phyloP scores from a whole-genome alignment of 2,113 vertebrate species.

The Cavia aperea region DNA sequence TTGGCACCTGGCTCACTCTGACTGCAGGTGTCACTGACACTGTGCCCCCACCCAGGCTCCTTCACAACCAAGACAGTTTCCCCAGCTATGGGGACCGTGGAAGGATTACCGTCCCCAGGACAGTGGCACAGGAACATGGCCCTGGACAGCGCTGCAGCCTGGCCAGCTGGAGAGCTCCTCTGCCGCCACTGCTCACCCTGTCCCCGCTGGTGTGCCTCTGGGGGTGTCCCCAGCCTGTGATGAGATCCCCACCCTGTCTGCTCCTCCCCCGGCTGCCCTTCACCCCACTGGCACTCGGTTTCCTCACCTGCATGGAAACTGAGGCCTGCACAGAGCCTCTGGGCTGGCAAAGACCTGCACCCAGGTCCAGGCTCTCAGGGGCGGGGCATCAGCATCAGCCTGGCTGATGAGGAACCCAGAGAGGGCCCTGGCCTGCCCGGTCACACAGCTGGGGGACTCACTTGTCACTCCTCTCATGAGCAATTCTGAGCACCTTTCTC shows the following conservation, averaged over 20 bases:
- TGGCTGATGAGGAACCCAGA: background rate
- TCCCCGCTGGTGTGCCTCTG: rapidly evolving
- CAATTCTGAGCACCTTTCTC: background rate
- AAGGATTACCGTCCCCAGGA: background rate
- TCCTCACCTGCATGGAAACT: background rate
- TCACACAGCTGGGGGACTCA: background rate
- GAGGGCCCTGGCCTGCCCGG: background rate
- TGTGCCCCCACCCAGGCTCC: background rate
- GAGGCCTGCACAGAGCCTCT: background rate
- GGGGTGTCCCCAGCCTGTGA: background rate
- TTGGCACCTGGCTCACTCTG: background rate
- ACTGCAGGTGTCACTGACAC: background rate
- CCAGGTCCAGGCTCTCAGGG: background rate
- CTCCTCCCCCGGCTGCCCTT: background rate
- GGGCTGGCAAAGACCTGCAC: background rate
- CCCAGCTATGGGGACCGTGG: background rate
- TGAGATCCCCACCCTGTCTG: no score
- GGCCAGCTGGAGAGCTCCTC: background rate
- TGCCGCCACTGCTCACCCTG: background rate
- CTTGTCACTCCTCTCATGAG: background rate
- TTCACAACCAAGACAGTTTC: background rate
- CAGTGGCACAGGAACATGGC: background rate
- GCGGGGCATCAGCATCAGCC: rapidly evolving
- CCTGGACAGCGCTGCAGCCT: background rate
- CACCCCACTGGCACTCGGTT: background rate